Percentiles rank a stretch among this genome's conserved stretches.
phyloP scores from a whole-genome alignment of 1,140 invertebrate genomes.

The Pararge aegeria region DNA sequence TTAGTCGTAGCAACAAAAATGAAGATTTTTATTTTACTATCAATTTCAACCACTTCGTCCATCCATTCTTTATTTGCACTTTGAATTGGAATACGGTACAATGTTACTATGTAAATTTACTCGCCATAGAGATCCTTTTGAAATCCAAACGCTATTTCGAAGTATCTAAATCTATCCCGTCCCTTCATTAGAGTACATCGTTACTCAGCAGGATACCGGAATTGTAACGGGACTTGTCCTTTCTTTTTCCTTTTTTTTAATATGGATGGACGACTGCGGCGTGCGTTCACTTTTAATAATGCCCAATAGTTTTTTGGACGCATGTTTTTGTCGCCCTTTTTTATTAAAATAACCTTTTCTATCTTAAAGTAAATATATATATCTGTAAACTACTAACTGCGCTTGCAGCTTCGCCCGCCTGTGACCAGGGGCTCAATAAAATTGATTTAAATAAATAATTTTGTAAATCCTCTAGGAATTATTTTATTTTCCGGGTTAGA shows the following conservation, averaged over 20 bases:
- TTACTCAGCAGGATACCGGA: constrained; percentile 52
- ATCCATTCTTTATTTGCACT: too few species aligned
- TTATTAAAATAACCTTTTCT: background rate
- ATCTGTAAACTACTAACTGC: too few species aligned
- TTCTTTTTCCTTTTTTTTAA: constrained; percentile 64
- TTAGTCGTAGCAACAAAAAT: too few species aligned
- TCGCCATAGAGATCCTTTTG: background rate
- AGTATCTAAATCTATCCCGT: constrained; percentile 28
- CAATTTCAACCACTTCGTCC: too few species aligned
- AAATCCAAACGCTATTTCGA: constrained; percentile 6
- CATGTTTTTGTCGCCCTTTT: constrained; percentile 36
- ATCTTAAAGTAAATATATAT: background rate
- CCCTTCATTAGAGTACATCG: constrained; percentile 35
- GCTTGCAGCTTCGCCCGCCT: too few species aligned
- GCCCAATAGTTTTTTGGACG: constrained; percentile 26
- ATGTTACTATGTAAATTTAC: background rate
- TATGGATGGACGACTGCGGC: constrained; percentile 39
- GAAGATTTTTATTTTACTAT: too few species aligned
- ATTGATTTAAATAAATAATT: too few species aligned
- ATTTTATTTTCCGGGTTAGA: too few species aligned
- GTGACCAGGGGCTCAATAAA: too few species aligned
- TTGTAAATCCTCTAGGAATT: too few species aligned
- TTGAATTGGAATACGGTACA: too few species aligned
- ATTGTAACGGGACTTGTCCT: constrained; percentile 63
- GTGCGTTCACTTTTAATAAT: constrained; percentile 68